Evolutionary conservation across 2,113 vertebrate genomes (phyloP).

Genomic region (Urocolius indicus): DNA sequence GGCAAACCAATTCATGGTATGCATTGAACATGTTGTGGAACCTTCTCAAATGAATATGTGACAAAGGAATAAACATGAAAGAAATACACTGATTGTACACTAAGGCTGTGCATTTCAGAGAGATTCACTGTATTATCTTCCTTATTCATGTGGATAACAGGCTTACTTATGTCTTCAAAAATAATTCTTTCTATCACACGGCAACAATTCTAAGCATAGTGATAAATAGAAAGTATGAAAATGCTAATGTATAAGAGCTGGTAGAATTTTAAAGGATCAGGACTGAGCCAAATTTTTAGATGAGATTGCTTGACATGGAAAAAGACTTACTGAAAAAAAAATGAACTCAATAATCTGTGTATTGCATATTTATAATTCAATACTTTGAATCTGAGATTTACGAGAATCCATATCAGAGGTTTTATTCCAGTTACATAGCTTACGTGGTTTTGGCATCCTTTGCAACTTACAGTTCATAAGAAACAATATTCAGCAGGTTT

Average conservation of each 20-base stretch:
- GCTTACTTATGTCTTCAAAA: conserved; percentile 70
- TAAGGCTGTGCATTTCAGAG: conserved; percentile 54
- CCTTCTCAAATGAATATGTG: conserved; percentile 45
- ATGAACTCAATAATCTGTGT: background rate
- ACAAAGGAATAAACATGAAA: conserved; percentile 71
- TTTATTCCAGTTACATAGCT: background rate
- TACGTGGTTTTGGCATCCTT: background rate
- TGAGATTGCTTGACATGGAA: conserved; percentile 55
- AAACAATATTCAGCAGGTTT: background rate
- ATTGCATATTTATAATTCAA: conserved; percentile 42
- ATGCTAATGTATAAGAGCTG: conserved; percentile 47
- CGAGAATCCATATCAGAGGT: background rate
- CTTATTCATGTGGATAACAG: conserved; percentile 72
- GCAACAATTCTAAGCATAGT: conserved; percentile 46
- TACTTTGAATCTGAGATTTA: conserved; percentile 57
- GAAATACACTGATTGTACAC: conserved; percentile 59
- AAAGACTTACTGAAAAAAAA: conserved; percentile 35
- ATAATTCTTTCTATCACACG: conserved; percentile 58
- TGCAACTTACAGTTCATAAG: background rate
- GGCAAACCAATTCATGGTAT: conserved; percentile 37
- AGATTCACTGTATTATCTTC: conserved; percentile 50
- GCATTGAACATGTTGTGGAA: conserved; percentile 45
- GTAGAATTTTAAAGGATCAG: conserved; percentile 57
- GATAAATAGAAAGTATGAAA: conserved; percentile 59
- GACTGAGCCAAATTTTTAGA: conserved; percentile 53